Evolutionary conservation across 1,140 invertebrate species (phyloP).

Genomic region (Bombus difficillimus): DNA sequence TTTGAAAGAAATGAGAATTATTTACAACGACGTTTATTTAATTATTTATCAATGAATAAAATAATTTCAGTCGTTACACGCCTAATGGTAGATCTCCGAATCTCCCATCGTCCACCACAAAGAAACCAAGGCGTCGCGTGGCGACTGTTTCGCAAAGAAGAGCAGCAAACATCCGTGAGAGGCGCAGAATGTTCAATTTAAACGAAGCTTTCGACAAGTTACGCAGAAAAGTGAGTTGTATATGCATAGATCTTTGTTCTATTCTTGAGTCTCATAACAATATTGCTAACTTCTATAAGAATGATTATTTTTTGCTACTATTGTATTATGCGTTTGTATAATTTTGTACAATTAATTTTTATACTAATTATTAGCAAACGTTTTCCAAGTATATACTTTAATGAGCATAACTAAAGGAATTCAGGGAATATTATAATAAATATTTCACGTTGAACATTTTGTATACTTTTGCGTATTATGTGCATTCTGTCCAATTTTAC

Average conservation of each 20-base stretch:
- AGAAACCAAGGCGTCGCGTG: constrained; percentile 93
- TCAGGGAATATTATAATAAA: too few species aligned
- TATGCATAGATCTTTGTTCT: not conserved
- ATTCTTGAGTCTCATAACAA: not conserved
- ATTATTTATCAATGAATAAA: not conserved
- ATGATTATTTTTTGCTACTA: not conserved
- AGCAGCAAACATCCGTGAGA: constrained; percentile 97
- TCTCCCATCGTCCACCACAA: constrained; percentile 81
- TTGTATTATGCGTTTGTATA: not conserved
- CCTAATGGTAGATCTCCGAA: constrained; percentile 78
- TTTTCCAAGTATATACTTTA: too few species aligned
- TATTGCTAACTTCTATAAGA: not conserved
- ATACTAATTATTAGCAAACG: too few species aligned
- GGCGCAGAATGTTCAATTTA: constrained; percentile 97
- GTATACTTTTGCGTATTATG: too few species aligned
- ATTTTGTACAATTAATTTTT: too few species aligned
- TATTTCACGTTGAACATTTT: too few species aligned
- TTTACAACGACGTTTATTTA: not conserved
- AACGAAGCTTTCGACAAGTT: constrained; percentile 98
- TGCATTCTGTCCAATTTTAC: not conserved
- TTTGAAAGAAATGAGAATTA: not conserved
- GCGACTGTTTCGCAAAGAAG: constrained; percentile 94
- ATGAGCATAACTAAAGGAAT: too few species aligned
- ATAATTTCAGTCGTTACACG: constrained; percentile 75
- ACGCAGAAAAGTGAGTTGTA: constrained; percentile 87